phyloP scores from a whole-genome alignment of 1,140 invertebrate genomes.

The Nasonia giraulti region DNA sequence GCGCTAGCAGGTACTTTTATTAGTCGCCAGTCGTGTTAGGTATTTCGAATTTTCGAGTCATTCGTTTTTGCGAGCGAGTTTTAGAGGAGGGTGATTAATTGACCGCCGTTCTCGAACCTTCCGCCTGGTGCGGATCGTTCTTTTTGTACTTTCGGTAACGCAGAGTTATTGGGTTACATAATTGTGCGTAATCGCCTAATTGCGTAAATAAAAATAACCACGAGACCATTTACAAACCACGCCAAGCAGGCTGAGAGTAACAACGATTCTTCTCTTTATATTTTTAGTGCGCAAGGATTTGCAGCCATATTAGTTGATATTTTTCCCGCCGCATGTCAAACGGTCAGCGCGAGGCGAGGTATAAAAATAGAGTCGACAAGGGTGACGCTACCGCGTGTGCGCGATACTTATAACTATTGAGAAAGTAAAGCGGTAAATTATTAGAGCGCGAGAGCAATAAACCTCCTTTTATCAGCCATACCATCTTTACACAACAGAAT shows the following conservation, averaged over 20 bases:
- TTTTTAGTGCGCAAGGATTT: neutral
- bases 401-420: conserved; percentile 49
- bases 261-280: neutral
- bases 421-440: conserved; percentile 41
- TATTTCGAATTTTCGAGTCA: neutral
- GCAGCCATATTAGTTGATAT: neutral
- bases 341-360: neutral
- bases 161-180: too few relatives aligned
- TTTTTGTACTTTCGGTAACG: too few relatives aligned
- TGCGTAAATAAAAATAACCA: too few relatives aligned
- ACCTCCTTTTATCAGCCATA: conserved; percentile 38
- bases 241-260: neutral
- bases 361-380: conserved; percentile 19
- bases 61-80: too few relatives aligned
- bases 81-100: neutral
- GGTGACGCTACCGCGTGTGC: neutral
- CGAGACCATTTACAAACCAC: too few relatives aligned
- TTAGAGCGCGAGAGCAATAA: conserved; percentile 40
- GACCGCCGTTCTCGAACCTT: neutral
- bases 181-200: too few relatives aligned
- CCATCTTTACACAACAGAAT: conserved; percentile 44
- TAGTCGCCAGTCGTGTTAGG: neutral
- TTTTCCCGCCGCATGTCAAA: neutral
- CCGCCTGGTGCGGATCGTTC: too few relatives aligned
- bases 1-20: neutral